These are phyloP conservation scores for Philantomba maxwellii DNA, from an alignment of 2,113 vertebrate genomes.

Conservation along the genomic window DNA sequence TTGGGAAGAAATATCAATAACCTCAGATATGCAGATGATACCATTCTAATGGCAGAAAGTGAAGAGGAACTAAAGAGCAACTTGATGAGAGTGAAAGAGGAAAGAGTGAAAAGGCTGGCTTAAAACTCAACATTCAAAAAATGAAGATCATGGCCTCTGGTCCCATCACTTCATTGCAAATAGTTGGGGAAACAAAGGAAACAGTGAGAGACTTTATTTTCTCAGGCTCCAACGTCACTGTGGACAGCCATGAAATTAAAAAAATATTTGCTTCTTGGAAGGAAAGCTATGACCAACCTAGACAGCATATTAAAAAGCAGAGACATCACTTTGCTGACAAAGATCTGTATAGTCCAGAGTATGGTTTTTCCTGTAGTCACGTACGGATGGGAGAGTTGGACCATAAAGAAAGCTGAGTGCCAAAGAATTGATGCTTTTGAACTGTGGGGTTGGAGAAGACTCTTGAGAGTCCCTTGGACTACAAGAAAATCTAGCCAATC, in stretches of 20 bases:
- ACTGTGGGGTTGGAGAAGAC: background rate
- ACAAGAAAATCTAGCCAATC: background rate
- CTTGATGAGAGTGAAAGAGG: background rate
- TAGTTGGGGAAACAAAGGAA: background rate
- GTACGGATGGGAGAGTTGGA: background rate
- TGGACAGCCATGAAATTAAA: background rate
- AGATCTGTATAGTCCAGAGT: background rate
- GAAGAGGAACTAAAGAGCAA: background rate
- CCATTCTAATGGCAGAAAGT: background rate
- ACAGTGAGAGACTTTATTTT: background rate
- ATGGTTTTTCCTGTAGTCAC: background rate
- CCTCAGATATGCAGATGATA: background rate
- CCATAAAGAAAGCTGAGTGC: background rate
- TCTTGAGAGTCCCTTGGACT: background rate
- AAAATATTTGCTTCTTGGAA: background rate
- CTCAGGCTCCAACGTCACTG: accelerated
- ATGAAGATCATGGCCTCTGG: background rate
- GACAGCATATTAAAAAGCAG: background rate
- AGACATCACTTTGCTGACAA: background rate
- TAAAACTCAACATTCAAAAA: background rate
- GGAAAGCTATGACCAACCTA: background rate
- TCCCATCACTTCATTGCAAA: background rate
- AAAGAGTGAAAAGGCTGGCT: background rate
- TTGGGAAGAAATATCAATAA: background rate
- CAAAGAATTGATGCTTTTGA: background rate